phyloP scores from a whole-genome alignment of 2,888 invertebrate genomes.

The Hirtodrosophila confusa region DNA sequence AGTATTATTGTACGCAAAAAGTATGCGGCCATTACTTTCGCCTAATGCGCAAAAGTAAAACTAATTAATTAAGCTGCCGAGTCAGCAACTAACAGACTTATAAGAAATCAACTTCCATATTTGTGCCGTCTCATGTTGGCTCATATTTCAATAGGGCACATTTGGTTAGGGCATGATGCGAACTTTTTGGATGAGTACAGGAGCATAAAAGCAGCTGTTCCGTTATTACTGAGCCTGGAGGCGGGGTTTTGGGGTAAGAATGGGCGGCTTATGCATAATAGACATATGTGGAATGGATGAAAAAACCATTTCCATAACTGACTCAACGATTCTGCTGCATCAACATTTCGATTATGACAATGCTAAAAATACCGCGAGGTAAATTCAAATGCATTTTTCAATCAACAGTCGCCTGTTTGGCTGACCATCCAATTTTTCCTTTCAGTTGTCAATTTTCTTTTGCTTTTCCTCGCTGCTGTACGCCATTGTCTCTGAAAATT shows the following conservation, averaged over 20 bases:
- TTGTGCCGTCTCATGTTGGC: constrained; percentile 37
- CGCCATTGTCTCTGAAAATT: constrained; percentile 64
- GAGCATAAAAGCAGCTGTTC: constrained; percentile 68
- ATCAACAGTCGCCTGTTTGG: constrained; percentile 43
- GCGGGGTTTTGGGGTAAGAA: not conserved
- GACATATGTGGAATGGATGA: constrained; percentile 42
- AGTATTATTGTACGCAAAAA: too few species aligned
- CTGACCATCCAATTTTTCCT: constrained; percentile 42
- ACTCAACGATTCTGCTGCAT: constrained; percentile 45
- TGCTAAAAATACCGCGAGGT: constrained; percentile 67
- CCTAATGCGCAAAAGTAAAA: constrained; percentile 2
- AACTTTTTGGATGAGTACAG: constrained; percentile 49
- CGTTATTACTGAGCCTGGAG: constrained; percentile 42
- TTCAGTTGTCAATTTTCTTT: not conserved
- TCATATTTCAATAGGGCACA: constrained; percentile 10
- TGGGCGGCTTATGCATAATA: constrained; percentile 65
- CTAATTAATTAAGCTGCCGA: constrained; percentile 28
- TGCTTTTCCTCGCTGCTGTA: constrained; percentile 1
- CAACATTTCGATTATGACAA: constrained; percentile 67
- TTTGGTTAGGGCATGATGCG: constrained; percentile 45
- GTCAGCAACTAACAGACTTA: not conserved
- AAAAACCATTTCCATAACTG: constrained; percentile 55
- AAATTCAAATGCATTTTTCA: constrained; percentile 64
- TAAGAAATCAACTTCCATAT: constrained; percentile 1
- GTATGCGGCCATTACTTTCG: too few species aligned